Conservation (phyloP, 2,888 invertebrate genomes). For the Melikaiella ostensackeni region DNA sequence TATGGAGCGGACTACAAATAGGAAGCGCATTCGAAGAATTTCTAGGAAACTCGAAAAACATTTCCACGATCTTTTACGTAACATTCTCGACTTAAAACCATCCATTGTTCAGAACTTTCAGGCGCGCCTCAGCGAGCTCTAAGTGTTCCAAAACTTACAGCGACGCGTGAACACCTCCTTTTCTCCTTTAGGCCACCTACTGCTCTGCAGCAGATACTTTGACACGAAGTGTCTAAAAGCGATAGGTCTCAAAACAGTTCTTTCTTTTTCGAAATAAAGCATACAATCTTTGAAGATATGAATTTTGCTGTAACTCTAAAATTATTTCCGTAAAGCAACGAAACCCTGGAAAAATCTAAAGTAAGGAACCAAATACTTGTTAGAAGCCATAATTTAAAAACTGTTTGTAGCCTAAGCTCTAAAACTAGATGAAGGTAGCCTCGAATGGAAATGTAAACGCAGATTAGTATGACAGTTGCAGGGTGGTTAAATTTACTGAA, state of each 20-base stretch:
- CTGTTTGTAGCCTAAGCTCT: too few relatives aligned
- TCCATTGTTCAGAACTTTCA: slow-evolving; percentile 62
- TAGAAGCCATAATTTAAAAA: too few relatives aligned
- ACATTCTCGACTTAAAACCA: slow-evolving; percentile 54
- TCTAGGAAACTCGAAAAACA: slow-evolving; percentile 42
- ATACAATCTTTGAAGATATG: neutral
- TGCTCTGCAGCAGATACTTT: slow-evolving; percentile 18
- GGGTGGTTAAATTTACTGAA: neutral
- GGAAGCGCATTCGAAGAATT: slow-evolving; percentile 52
- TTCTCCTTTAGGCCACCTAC: slow-evolving; percentile 3
- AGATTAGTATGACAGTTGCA: neutral
- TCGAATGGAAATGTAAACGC: neutral
- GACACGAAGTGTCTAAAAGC: slow-evolving; percentile 32
- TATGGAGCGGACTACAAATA: slow-evolving; percentile 11
- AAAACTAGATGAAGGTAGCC: too few relatives aligned
- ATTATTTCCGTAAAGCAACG: neutral
- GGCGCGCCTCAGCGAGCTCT: slow-evolving; percentile 53
- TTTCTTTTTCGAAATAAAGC: neutral
- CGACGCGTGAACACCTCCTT: slow-evolving; percentile 56
- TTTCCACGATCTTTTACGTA: slow-evolving; percentile 57
- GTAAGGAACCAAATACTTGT: neutral
- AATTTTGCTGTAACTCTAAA: neutral
- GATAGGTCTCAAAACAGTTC: slow-evolving; percentile 1
- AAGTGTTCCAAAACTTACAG: slow-evolving; percentile 58
- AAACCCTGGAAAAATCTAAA: neutral